These are phyloP conservation scores for Camelus bactrianus DNA, from an alignment of 2,113 vertebrate genomes.

Conservation along the genomic window DNA sequence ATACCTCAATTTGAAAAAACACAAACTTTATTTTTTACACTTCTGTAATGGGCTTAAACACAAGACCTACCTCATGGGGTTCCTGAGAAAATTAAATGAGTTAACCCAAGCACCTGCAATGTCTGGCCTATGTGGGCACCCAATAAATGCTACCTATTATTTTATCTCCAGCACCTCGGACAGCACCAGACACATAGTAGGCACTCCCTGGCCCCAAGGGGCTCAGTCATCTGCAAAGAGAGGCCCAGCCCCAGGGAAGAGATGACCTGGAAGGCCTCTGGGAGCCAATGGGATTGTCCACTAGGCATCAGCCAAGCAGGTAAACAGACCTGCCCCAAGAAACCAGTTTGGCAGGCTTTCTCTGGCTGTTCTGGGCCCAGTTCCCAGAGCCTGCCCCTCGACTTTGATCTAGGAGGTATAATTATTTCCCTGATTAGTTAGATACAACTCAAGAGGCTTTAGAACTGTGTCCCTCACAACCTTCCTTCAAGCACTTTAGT, in stretches of 20 bases:
- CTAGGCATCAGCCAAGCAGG: not conserved
- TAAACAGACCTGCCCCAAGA: constrained; percentile 55
- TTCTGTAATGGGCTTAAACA: not conserved
- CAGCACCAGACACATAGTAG: constrained; percentile 56
- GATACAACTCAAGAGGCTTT: constrained; percentile 19
- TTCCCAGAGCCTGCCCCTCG: constrained; percentile 5
- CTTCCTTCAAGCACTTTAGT: constrained; percentile 3
- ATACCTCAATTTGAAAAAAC: not conserved
- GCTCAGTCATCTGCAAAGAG: not conserved
- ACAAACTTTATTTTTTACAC: not conserved
- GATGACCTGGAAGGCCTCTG: constrained; percentile 9
- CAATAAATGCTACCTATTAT: not conserved
- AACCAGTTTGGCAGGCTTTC: constrained; percentile 72
- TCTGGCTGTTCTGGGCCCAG: not conserved
- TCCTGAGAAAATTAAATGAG: not conserved
- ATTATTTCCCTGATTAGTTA: constrained; percentile 44
- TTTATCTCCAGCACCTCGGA: constrained; percentile 22
- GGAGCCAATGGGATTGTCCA: constrained; percentile 35
- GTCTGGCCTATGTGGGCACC: not conserved
- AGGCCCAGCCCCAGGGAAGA: not conserved
- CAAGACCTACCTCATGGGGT: not conserved
- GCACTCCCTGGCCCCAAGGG: not conserved
- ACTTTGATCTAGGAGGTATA: constrained; percentile 65
- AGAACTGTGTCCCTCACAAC: constrained; percentile 47
- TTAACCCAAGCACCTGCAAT: not conserved